phyloP scores from a whole-genome alignment of 2,797 vertebrate species.

The Xenentodon cancila region DNA sequence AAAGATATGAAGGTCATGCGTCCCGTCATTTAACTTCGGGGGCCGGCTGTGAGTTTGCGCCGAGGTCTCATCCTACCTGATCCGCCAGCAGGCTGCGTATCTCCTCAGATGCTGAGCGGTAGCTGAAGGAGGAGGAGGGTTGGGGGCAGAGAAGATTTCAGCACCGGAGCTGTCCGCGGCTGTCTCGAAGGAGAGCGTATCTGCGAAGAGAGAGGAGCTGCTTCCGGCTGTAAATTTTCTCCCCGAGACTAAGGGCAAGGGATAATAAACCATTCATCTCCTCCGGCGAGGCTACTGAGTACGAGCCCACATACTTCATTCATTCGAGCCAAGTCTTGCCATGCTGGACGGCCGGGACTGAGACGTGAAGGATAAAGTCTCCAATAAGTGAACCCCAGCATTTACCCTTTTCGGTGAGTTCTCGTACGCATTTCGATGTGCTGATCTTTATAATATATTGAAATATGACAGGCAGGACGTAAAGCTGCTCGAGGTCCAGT shows the following conservation, averaged over 20 bases:
- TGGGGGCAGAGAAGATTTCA: constrained; percentile 68
- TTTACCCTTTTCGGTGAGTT: constrained; percentile 68
- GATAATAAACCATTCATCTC: constrained; percentile 54
- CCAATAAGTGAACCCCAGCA: constrained; percentile 48
- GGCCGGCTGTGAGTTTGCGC: constrained; percentile 40
- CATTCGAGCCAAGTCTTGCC: constrained; percentile 65
- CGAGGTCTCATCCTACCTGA: constrained; percentile 31
- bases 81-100: constrained; percentile 26
- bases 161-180: constrained; percentile 83
- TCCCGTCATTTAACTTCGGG: constrained; percentile 49
- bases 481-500: neutral
- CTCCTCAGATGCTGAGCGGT: constrained; percentile 45
- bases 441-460: constrained; percentile 13
- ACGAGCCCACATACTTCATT: constrained; percentile 50
- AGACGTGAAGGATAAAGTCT: constrained; percentile 64
- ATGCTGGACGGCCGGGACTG: constrained; percentile 78
- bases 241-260: constrained; percentile 37
- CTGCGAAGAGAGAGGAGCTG: constrained; percentile 20
- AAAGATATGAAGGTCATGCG: constrained; percentile 45
- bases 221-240: constrained; percentile 29
- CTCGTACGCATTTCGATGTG: neutral
- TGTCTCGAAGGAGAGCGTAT: constrained; percentile 38
- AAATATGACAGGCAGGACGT: neutral
- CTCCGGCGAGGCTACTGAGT: constrained; percentile 21
- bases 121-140: constrained; percentile 8